phyloP scores from a whole-genome alignment of 2,113 vertebrate species.

The Elachura formosa region DNA sequence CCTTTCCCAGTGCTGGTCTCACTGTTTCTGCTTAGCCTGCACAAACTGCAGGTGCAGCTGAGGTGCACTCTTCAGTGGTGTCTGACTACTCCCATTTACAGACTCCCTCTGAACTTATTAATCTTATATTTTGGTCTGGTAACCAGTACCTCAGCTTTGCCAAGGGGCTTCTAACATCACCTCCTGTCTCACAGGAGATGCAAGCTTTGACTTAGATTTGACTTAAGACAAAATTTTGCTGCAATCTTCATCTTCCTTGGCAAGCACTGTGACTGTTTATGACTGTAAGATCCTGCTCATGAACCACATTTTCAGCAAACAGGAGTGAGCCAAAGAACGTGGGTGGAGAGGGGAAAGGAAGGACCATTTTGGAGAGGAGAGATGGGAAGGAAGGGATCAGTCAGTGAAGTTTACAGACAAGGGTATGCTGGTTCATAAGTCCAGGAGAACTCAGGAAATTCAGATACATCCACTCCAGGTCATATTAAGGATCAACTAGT shows the following conservation, averaged over 20 bases:
- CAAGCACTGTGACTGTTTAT: not conserved
- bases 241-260: not conserved
- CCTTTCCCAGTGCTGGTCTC: not conserved
- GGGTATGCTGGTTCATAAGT: accelerated
- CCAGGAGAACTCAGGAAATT: not conserved
- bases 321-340: not conserved
- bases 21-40: not conserved
- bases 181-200: not conserved
- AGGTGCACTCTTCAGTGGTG: not conserved
- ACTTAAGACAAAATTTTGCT: not conserved
- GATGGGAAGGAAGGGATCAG: not conserved
- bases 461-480: not conserved
- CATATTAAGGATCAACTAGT: not conserved
- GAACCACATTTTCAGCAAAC: not conserved
- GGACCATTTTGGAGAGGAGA: not conserved
- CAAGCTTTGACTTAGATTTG: not conserved
- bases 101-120: not conserved
- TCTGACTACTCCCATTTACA: not conserved
- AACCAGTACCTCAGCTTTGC: not conserved
- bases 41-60: not conserved
- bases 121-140: not conserved
- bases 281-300: not conserved
- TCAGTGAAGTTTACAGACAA: not conserved
- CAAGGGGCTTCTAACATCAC: not conserved
- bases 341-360: too few species aligned